Evolutionary conservation across 2,113 vertebrate species (phyloP), one percentile per base, ranked within the genome.

Genomic region (Microtus pennsylvanicus): DNA sequence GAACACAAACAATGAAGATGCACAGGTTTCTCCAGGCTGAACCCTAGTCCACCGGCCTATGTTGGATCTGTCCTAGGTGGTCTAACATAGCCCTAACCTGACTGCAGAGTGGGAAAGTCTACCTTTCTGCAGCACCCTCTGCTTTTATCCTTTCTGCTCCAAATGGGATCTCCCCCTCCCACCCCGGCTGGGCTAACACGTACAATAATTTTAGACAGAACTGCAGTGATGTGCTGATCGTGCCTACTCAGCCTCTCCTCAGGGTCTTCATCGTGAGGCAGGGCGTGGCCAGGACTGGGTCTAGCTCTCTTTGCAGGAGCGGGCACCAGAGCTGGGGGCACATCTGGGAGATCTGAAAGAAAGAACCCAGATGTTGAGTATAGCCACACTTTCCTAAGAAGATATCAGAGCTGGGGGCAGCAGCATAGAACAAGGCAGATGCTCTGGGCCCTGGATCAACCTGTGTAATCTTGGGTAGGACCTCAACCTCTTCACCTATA

Each of bases 161-260:
- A 87, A 72, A 55, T 22, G 30, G 24, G 55, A 24, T 63, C 38
- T 30, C 70, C 63, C n/a, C 5, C 63, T 50, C 17, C n/a, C 75
- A 5, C 45, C 58, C 89, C 55, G 5, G 65, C 47, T 13, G 52
- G 90, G 14, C 74, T 50, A 8, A 96, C 33, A 98, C 99, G 97
- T 97, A 99, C 99, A 97, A 99, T 98, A 75, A 99, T 99, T 98
- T 98, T 99, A 88, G 99, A 99, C 93, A 99, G 98, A 91, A 99
- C 99, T 33, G 99, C 99, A 90, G 99, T 99, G 98, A 99, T 98
- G 93, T 99, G 99, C 77, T 94, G 98, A 97, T 99, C 99, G 0
- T 99, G 99, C 89, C 78, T 98, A 91, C 99, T 99, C 95, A 99
- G 94, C 76, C 96, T 98, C 87, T 99, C 98, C 61, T 98, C 99